Conservation (phyloP, 2,888 invertebrate genomes). For the Acanthosoma haemorrhoidale region DNA sequence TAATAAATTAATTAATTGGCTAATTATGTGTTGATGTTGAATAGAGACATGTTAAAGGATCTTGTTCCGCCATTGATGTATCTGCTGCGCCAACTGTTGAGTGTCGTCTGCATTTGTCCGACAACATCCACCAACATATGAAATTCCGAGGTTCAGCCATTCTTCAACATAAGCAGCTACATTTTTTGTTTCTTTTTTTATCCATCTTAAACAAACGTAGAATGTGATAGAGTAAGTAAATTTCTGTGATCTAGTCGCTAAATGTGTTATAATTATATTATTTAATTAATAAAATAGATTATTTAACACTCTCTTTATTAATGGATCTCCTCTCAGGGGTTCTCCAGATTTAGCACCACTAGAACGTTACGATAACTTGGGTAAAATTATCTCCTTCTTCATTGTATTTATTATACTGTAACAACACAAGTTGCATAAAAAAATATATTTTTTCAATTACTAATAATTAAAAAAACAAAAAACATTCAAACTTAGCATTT, state of each 20-base stretch:
- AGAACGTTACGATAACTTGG: no score
- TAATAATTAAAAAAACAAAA: no score
- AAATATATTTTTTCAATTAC: no score
- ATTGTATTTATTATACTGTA: no score
- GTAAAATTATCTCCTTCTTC: no score
- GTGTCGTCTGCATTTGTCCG: slow-evolving; percentile 78
- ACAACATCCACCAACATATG: slow-evolving; percentile 88
- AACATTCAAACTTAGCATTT: no score
- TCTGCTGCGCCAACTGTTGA: slow-evolving; percentile 46
- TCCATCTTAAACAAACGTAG: slow-evolving; percentile 56
- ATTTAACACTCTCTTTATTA: neutral
- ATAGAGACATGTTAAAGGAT: neutral
- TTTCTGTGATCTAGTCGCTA: no score
- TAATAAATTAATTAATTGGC: neutral
- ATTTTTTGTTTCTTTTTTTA: slow-evolving; percentile 62
- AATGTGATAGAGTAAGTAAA: no score
- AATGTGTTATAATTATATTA: no score
- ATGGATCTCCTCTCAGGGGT: no score
- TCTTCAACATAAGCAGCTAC: slow-evolving; percentile 67
- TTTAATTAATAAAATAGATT: neutral
- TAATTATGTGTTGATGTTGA: neutral
- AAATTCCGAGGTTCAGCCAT: slow-evolving; percentile 77
- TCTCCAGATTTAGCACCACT: no score
- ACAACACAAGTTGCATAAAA: no score
- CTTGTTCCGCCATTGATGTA: slow-evolving; percentile 31